Evolutionary conservation across 2,888 invertebrate species (phyloP), one percentile per base, ranked within the genome.

Genomic region (Saturnia pavonia): DNA sequence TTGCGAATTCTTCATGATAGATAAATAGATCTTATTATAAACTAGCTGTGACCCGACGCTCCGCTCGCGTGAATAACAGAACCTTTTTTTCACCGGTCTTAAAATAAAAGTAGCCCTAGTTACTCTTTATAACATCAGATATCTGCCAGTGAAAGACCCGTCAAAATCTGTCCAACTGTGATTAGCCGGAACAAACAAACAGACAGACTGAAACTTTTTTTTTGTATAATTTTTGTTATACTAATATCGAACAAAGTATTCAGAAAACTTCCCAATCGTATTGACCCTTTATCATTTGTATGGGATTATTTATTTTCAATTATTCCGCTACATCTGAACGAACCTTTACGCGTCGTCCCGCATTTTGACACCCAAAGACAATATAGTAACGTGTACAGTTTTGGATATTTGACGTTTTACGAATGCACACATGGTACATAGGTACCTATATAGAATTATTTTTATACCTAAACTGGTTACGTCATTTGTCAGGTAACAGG

Each of bases 351-450:
- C 63, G 45, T 27, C 22, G 22, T 19, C 70, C 19, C 51, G 34
- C 69, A 45, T 54, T 67, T 70, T 70, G 70, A 66, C 66, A 70
- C 51, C 16, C 67, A 25, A 67, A 67, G 42, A 67, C 65, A 65
- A 65, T 40, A 67, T 70, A 70, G 12, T 54, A 66, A n/a, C 48
- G 70, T 11, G 34, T 65, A 40, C 65, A n/a, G 22, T 40, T 65
- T 65, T n/a, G 34, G 34, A 40, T 65, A 40, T 65, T 65, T 40
- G 65, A 65, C 40, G 40, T 34, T 40, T 65, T 40, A 65, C 65
- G 65, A 65, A 65, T 65, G 40, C 65, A n/a, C 19, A 40, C 34
- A 65, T 65, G 16, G 57, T n/a, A 65, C 40, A 40, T 57, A 12
- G 12, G 9, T 57, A 34, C 34, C 1, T 27, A 65, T 65, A n/a